A percentile compares a stretch with the other conserved stretches of the same genome.
Evolutionary conservation across 2,797 vertebrate genomes (phyloP).

Genomic region (Urocyon cinereoargenteus): DNA sequence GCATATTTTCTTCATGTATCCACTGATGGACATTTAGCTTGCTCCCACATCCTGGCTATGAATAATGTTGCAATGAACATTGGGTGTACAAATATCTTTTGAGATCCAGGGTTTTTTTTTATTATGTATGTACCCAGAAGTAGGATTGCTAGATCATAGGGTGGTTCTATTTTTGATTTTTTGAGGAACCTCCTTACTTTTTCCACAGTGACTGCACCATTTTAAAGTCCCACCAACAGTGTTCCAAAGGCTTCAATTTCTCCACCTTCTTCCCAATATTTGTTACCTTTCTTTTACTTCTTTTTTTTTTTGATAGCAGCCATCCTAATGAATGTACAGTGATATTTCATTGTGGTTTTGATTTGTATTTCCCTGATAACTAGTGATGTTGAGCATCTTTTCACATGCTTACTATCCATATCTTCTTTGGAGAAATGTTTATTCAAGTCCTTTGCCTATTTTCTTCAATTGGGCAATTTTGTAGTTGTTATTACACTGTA

Average conservation of each 20-base stretch:
- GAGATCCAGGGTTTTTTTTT: background rate
- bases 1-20: background rate
- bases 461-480: background rate
- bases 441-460: background rate
- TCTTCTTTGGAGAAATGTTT: conserved; percentile 38
- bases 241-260: background rate
- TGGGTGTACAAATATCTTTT: background rate
- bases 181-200: background rate
- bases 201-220: background rate
- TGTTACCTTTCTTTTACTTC: background rate
- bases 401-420: background rate
- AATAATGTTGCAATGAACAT: background rate
- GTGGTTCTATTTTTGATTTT: background rate
- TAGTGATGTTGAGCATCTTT: background rate
- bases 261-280: background rate
- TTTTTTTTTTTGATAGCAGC: background rate
- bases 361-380: background rate
- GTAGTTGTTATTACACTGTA: background rate
- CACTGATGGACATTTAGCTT: background rate
- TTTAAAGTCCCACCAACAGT: background rate
- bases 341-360: background rate
- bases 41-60: background rate
- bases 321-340: background rate
- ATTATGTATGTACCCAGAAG: background rate
- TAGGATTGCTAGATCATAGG: background rate